Percentiles rank a stretch among this genome's conserved stretches.
phyloP scores from a whole-genome alignment of 2,797 vertebrate genomes.

The Borostomias antarcticus region DNA sequence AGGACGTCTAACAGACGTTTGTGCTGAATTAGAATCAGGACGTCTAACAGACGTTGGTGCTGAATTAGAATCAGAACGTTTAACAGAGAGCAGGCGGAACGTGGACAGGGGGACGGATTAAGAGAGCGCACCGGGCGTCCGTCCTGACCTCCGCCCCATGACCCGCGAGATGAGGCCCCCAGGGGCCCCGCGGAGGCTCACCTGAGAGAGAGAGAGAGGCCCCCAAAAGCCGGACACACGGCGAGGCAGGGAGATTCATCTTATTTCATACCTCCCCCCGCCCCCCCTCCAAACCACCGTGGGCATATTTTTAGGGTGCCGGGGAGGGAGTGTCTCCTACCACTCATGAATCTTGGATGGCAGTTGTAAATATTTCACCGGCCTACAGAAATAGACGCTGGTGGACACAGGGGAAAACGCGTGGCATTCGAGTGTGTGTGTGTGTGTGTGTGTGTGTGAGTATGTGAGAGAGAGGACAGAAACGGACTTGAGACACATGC shows the following conservation, averaged over 20 bases:
- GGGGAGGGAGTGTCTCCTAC: slow-evolving; percentile 42
- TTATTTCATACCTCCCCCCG: no score
- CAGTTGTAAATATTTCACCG: slow-evolving; percentile 69
- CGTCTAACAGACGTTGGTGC: no score
- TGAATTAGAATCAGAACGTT: no score
- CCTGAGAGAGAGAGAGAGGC: neutral
- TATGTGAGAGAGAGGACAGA: neutral
- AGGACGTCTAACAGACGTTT: no score
- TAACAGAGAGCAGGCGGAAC: no score
- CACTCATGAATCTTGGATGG: slow-evolving; percentile 65
- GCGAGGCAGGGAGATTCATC: slow-evolving; percentile 36
- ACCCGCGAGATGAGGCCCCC: no score
- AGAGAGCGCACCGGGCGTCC: no score
- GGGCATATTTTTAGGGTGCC: slow-evolving; percentile 68
- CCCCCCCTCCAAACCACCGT: no score
- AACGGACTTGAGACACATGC: no score
- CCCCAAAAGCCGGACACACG: slow-evolving; percentile 5
- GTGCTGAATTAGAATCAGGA: no score
- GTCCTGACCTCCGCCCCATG: no score
- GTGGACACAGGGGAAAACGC: slow-evolving; percentile 31
- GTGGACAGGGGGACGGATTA: no score
- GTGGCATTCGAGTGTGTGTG: slow-evolving; percentile 30
- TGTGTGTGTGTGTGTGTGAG: neutral
- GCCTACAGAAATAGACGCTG: slow-evolving; percentile 49
- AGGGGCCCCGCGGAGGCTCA: slow-evolving; percentile 2